Evolutionary conservation across 2,888 invertebrate genomes (phyloP), one percentile per base, ranked within the genome.

Genomic region (Norana najaformis): DNA sequence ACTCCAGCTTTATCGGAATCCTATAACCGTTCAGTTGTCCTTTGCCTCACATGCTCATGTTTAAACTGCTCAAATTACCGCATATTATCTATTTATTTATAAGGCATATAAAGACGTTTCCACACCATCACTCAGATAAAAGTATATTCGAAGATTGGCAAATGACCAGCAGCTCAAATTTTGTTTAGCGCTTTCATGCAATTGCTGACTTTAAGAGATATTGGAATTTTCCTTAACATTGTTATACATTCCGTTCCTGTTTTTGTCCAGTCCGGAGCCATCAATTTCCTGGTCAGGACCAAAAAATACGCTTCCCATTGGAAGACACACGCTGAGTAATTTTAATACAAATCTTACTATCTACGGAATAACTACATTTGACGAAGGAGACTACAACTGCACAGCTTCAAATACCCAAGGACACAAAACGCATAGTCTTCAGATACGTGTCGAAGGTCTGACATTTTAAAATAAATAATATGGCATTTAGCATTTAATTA

Each of bases 351-450:
- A 89, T n/a, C 3, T 89, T 3, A 39, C 69, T 16, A 69, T 89
- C 36, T 20, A 69, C 36, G 34, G 47, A 20, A 34, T 53, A 11
- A 36, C 14, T 18, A 23, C 35, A 18, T 14, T n/a, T 30, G 89
- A 89, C 69, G 69, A 39, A 16, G 89, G 82, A 89, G 13, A 89
- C 53, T 89, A 89, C 82, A 89, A 11, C 36, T 89, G 89, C 39
- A 89, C 89, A 23, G 89, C 69, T 36, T 35, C 37, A 14, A 89
- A 89, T 53, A 35, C 34, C 36, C n/a, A 23, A 20, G 89, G 89
- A 89, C 6, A 39, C 34, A 36, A 18, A 5, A 39, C 37, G 20
- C 34, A 41, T 13, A 89, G 14, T 30, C 38, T 89, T 37, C 37
- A 23, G 41, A 34, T 89, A 23, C 20, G n/a, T n/a, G 47, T 89